Conservation (phyloP, 2,113 vertebrate species). For the Halcyon malimbica region DNA sequence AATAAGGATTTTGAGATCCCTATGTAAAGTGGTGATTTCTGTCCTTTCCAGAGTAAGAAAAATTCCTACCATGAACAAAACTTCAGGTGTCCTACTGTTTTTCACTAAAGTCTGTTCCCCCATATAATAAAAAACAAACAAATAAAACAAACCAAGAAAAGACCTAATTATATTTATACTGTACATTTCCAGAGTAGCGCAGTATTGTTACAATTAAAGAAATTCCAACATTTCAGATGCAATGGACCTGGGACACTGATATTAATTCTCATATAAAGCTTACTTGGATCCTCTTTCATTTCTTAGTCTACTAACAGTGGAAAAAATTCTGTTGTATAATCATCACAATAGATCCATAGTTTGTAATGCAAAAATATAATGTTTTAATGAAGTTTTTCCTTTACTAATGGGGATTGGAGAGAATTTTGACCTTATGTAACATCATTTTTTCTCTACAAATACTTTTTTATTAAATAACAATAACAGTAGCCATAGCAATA, state of each 20-base stretch:
- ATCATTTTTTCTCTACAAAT: background rate
- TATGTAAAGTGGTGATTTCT: background rate
- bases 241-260: background rate
- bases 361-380: background rate
- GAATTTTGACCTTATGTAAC: background rate
- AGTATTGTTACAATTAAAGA: background rate
- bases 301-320: background rate
- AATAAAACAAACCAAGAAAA: accelerated
- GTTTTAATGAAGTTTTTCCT: background rate
- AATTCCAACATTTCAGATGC: background rate
- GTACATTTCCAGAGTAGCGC: background rate
- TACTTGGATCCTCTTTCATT: background rate
- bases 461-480: background rate
- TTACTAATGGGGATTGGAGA: background rate
- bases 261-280: background rate
- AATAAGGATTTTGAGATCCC: background rate
- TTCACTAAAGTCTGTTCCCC: background rate
- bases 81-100: background rate
- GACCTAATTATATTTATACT: background rate
- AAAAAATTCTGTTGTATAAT: background rate
- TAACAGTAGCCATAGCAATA: background rate
- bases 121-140: too few species aligned
- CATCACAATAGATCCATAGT: background rate
- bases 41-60: background rate
- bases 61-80: background rate